Percentiles rank a stretch among this genome's conserved stretches.
Conservation (phyloP, 2,888 invertebrate species). For the Athripsodes cinereus region DNA sequence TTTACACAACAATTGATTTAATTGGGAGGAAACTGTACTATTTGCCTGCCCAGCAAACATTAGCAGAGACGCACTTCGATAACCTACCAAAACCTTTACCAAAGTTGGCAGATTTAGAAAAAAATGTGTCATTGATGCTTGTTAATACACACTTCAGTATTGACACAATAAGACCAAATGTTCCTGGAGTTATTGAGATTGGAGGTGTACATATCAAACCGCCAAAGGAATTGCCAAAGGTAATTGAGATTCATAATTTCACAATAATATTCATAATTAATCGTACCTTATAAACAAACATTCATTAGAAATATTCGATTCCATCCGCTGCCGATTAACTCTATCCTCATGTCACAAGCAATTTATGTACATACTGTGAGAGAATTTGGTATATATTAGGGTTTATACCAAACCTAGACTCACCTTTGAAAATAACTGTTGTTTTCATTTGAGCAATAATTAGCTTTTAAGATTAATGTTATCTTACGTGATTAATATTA, state of each 20-base stretch:
- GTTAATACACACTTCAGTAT: constrained; percentile 45
- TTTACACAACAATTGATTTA: constrained; percentile 35
- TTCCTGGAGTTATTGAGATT: constrained; percentile 43
- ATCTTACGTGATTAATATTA: no score
- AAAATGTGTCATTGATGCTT: constrained; percentile 41
- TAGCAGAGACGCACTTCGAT: constrained; percentile 34
- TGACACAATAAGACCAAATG: constrained; percentile 40
- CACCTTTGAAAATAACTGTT: no score
- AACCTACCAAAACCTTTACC: constrained; percentile 35
- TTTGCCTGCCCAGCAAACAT: constrained; percentile 37
- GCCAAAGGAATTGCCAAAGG: constrained; percentile 33
- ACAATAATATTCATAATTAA: no score
- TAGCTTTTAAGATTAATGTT: no score
- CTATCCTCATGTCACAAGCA: no score
- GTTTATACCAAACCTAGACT: no score
- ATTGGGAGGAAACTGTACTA: constrained; percentile 33
- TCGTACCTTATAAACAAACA: no score
- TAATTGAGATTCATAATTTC: constrained; percentile 3
- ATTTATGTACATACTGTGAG: no score
- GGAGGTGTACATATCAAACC: constrained; percentile 50
- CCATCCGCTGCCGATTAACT: no score
- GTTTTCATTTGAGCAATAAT: no score
- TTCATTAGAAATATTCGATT: no score
- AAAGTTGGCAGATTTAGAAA: constrained; percentile 38
- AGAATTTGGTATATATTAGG: no score